These are phyloP conservation scores for Myotis pilosus DNA, from an alignment of 2,797 vertebrate species.

Conservation along the genomic window DNA sequence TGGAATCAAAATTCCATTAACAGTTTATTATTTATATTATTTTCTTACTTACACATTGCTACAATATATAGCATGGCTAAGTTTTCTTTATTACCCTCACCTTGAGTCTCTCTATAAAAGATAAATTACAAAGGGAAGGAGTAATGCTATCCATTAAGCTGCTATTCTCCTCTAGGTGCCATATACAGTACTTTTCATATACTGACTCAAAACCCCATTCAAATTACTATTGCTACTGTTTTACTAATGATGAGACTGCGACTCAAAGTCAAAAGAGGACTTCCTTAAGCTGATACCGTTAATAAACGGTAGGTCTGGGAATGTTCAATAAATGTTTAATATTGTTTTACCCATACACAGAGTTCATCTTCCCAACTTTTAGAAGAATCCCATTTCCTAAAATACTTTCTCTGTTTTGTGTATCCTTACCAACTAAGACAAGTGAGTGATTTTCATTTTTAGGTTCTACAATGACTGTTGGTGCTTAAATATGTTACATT, in stretches of 20 bases:
- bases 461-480: not conserved
- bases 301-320: slow-evolving; percentile 1
- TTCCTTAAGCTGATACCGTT: slow-evolving; percentile 1
- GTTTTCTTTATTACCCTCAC: slow-evolving; percentile 29
- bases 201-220: slow-evolving; percentile 1
- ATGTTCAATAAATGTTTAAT: slow-evolving; percentile 13
- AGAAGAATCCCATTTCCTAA: slow-evolving; percentile 28
- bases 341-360: not conserved
- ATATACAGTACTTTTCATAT: slow-evolving; percentile 2
- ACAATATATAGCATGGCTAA: slow-evolving; percentile 1
- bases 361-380: not conserved
- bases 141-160: not conserved
- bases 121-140: slow-evolving; percentile 16
- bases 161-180: not conserved
- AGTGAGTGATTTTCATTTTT: not conserved
- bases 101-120: slow-evolving; percentile 48
- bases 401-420: not conserved
- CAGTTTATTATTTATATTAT: slow-evolving; percentile 52
- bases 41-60: slow-evolving; percentile 1
- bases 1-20: slow-evolving; percentile 65
- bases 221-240: slow-evolving; percentile 28
- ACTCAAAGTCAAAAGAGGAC: not conserved
- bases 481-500: not conserved
- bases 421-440: not conserved
- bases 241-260: slow-evolving; percentile 6